Evolutionary conservation across 2,888 invertebrate genomes (phyloP).

Genomic region (Halictus quadricinctus): DNA sequence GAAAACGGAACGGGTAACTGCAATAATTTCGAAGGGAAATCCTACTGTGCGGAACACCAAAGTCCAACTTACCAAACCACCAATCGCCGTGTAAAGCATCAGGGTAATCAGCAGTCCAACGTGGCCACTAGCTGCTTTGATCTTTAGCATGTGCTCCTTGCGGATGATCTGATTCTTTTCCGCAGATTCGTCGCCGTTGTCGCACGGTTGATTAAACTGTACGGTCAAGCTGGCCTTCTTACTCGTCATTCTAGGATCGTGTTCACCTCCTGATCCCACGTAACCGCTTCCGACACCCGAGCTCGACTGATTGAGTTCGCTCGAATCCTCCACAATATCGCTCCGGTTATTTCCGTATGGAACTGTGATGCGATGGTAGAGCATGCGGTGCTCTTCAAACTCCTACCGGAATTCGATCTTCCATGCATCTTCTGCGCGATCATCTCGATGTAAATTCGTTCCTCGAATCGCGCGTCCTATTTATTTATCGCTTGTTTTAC

Average conservation of each 20-base stretch:
- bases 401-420: constrained; percentile 21
- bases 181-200: not conserved
- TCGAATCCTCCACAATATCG: constrained; percentile 38
- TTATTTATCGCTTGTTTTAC: not conserved
- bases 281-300: constrained; percentile 39
- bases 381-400: constrained; percentile 17
- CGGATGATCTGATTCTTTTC: constrained; percentile 15
- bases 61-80: constrained; percentile 88
- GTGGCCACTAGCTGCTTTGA: constrained; percentile 88
- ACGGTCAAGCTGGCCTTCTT: constrained; percentile 41
- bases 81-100: constrained; percentile 90
- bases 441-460: not conserved
- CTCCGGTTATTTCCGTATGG: constrained; percentile 58
- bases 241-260: constrained; percentile 38
- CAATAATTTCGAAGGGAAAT: not conserved
- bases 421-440: not conserved
- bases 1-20: not conserved
- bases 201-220: constrained; percentile 20
- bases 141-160: constrained; percentile 74
- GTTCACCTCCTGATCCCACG: constrained; percentile 16
- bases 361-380: constrained; percentile 14
- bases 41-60: not conserved
- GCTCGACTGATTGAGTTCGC: constrained; percentile 54
- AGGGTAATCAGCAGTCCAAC: constrained; percentile 89
- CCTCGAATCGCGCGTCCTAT: not conserved